These are phyloP conservation scores for Gymnoscelis rufifasciata DNA, from an alignment of 2,888 invertebrate genomes.

Conservation along the genomic window DNA sequence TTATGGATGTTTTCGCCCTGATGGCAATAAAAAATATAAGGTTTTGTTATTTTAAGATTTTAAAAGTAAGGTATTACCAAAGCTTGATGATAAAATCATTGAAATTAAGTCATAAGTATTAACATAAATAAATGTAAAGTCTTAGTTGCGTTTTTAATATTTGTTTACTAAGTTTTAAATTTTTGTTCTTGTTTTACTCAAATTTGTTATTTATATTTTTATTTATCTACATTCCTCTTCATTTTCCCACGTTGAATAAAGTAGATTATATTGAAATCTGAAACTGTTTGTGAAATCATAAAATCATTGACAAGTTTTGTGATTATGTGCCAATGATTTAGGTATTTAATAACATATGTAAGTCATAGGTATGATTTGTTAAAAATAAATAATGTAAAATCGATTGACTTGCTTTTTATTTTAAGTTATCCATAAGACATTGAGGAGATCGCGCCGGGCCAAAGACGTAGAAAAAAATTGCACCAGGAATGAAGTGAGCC, in stretches of 20 bases:
- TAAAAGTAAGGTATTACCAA: constrained; percentile 40
- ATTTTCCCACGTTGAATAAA: no score
- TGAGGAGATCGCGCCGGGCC: no score
- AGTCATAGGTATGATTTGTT: constrained; percentile 35
- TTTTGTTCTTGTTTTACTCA: not conserved
- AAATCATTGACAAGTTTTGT: constrained; percentile 76
- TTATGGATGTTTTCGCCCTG: no score
- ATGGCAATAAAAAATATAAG: no score
- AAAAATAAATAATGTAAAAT: constrained; percentile 36
- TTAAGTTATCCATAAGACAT: no score
- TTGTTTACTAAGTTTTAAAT: not conserved
- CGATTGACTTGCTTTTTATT: no score
- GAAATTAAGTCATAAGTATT: not conserved
- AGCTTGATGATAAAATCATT: constrained; percentile 34
- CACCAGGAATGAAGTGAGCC: no score
- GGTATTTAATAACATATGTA: constrained; percentile 48
- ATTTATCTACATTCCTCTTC: not conserved
- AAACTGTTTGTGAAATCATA: constrained; percentile 27
- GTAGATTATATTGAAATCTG: not conserved
- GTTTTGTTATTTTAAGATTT: no score
- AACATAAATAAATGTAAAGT: constrained; percentile 11
- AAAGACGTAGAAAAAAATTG: no score
- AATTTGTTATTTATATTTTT: not conserved
- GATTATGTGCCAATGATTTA: constrained; percentile 80
- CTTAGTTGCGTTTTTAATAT: not conserved